Conservation (phyloP, 2,888 invertebrate species). For the Lagria hirta region DNA sequence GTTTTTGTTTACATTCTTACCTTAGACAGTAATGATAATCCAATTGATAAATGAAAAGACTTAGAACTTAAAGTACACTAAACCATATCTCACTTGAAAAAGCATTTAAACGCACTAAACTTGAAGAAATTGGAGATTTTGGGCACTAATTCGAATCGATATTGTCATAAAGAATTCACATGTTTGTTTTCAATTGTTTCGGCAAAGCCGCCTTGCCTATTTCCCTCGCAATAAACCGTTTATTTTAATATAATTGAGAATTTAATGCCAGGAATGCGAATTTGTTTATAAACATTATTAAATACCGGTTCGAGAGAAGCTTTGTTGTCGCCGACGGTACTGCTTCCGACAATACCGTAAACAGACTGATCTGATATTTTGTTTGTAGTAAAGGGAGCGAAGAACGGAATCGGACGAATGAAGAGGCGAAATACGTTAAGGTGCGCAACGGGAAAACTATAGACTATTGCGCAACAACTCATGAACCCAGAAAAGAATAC, state of each 20-base stretch:
- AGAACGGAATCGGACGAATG: conserved; percentile 8
- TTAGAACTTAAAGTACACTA: conserved; percentile 8
- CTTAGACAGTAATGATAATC: no score
- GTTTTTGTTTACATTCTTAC: no score
- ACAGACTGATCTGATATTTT: conserved; percentile 24
- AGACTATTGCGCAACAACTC: conserved; percentile 11
- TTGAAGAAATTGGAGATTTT: conserved; percentile 13
- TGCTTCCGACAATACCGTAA: conserved; percentile 8
- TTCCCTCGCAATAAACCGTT: no score
- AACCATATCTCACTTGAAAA: conserved; percentile 17
- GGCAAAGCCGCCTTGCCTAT: no score
- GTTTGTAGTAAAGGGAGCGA: conserved; percentile 15
- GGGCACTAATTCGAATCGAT: conserved; percentile 20
- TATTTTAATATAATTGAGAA: no score
- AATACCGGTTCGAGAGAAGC: conserved; percentile 13
- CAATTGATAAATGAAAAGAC: no score
- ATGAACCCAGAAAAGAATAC: conserved; percentile 6
- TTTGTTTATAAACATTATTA: conserved; percentile 22
- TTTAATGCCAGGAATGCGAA: no score
- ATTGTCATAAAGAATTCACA: conserved; percentile 26
- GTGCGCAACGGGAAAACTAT: conserved; percentile 4
- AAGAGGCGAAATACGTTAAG: conserved; percentile 11
- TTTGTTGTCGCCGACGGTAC: conserved; percentile 7
- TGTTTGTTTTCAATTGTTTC: conserved; percentile 21
- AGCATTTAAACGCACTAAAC: conserved; percentile 12